These are phyloP conservation scores for Chroicocephalus ridibundus DNA, from an alignment of 2,113 vertebrate genomes.

Conservation along the genomic window DNA sequence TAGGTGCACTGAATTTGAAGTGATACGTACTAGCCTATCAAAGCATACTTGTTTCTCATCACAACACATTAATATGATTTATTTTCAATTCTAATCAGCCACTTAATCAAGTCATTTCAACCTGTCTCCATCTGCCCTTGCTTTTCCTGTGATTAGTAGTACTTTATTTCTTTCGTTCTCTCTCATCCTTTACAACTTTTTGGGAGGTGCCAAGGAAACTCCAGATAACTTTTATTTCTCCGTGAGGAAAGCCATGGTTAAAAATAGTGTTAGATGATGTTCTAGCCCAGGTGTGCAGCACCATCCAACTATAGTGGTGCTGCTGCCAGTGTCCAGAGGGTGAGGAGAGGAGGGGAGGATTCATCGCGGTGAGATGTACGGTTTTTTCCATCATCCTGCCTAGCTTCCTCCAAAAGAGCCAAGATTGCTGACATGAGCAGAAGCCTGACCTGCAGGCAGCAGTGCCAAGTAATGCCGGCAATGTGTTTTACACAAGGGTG, in stretches of 20 bases:
- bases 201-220: background rate
- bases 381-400: background rate
- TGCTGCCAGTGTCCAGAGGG: background rate
- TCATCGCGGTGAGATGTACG: background rate
- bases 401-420: constrained; percentile 24
- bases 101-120: background rate
- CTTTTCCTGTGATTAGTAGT: background rate
- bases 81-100: background rate
- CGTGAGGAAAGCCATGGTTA: background rate
- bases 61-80: background rate
- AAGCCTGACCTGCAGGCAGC: constrained; percentile 48
- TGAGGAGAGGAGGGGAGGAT: background rate
- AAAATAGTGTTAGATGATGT: background rate
- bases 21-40: background rate
- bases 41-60: background rate
- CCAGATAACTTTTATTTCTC: background rate
- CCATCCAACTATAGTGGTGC: background rate
- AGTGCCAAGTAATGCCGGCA: constrained; percentile 45
- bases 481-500: constrained; percentile 47
- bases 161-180: background rate
- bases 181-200: background rate
- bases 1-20: background rate
- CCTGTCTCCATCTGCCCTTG: background rate
- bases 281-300: background rate
- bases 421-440: constrained; percentile 48